Percentiles rank a stretch among this genome's conserved stretches.
Evolutionary conservation across 2,113 vertebrate genomes (phyloP).

Genomic region (Rhodinocichla rosea): DNA sequence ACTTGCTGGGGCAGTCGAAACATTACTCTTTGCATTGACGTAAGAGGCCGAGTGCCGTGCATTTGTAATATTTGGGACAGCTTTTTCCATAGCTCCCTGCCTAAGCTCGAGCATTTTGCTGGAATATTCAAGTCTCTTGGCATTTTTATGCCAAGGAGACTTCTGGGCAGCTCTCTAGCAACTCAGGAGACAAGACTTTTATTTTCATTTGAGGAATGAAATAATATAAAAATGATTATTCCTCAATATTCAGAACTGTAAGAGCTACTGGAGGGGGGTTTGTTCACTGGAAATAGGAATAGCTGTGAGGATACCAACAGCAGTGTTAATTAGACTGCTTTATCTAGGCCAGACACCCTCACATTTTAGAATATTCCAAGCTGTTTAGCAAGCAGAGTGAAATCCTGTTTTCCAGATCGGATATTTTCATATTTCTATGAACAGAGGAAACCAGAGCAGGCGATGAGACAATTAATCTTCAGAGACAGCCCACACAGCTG

Average conservation of each 20-base stretch:
- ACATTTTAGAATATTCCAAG: background rate
- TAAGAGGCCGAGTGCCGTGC: background rate
- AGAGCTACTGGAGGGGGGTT: background rate
- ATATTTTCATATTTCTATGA: constrained; percentile 60
- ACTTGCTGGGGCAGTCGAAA: constrained; percentile 31
- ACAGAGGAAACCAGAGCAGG: constrained; percentile 45
- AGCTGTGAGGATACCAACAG: background rate
- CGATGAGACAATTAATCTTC: constrained; percentile 56
- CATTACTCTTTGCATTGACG: constrained; percentile 59
- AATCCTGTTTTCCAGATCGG: constrained; percentile 24
- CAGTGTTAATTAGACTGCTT: background rate
- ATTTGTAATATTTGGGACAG: constrained; percentile 46
- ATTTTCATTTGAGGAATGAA: background rate
- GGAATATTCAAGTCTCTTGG: background rate
- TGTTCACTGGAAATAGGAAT: background rate
- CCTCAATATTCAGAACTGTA: background rate
- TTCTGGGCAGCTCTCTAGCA: background rate
- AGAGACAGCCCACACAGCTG: constrained; percentile 65
- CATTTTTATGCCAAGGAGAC: background rate
- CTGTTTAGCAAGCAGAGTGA: background rate
- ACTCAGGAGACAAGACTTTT: background rate
- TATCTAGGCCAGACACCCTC: background rate
- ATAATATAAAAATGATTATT: background rate
- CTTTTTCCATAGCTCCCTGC: constrained; percentile 28
- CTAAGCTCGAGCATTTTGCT: background rate